These are phyloP conservation scores for Pristionchus mayeri DNA, from an alignment of 2,888 invertebrate genomes.

Conservation along the genomic window DNA sequence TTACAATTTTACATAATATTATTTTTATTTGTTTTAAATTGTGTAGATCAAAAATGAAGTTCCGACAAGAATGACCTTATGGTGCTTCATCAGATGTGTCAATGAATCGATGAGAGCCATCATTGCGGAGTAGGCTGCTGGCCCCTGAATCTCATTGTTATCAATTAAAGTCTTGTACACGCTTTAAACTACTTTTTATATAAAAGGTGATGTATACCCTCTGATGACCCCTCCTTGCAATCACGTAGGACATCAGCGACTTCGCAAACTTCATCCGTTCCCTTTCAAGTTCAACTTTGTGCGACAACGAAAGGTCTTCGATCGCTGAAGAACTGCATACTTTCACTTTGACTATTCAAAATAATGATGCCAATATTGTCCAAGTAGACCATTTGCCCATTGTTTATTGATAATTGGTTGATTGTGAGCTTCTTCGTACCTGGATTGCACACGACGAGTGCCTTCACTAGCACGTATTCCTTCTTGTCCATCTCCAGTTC, in stretches of 20 bases:
- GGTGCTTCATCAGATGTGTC: not conserved
- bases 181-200: no score
- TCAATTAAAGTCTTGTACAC: not conserved
- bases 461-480: slow-evolving; percentile 44
- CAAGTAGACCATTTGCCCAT: not conserved
- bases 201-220: not conserved
- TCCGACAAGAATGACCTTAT: not conserved
- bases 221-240: not conserved
- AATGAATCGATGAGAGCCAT: not conserved
- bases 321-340: not conserved
- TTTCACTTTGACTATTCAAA: not conserved
- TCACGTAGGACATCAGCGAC: slow-evolving; percentile 18
- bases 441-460: slow-evolving; percentile 28
- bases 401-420: no score
- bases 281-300: not conserved
- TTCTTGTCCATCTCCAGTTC: slow-evolving; percentile 34
- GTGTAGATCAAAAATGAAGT: not conserved
- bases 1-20: no score
- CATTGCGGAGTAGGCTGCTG: not conserved
- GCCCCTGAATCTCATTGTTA: not conserved
- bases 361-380: not conserved
- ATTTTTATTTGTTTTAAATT: no score
- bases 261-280: slow-evolving; percentile 1
- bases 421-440: no score
- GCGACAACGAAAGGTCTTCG: not conserved